A percentile compares a stretch with the other conserved stretches of the same genome.
Evolutionary conservation across 2,888 invertebrate genomes (phyloP).

Genomic region (Yponomeuta evonymella): DNA sequence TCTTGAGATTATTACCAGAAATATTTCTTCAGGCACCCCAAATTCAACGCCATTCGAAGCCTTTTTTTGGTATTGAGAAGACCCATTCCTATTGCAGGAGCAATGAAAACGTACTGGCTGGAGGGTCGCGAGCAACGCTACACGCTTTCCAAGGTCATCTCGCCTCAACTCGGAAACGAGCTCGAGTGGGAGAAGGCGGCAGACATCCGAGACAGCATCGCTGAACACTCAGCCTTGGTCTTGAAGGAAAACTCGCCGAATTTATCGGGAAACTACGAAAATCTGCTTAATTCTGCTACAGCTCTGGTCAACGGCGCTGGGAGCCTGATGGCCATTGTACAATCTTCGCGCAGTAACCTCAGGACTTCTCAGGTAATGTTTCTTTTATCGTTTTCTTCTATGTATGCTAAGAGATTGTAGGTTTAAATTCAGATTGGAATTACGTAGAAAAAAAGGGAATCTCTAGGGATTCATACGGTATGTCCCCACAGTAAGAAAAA

Average conservation of each 20-base stretch:
- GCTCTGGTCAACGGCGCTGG: neutral
- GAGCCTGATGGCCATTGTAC: conserved; percentile 5
- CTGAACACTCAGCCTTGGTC: conserved; percentile 55
- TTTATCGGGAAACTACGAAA: conserved; percentile 16
- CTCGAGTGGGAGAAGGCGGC: conserved; percentile 67
- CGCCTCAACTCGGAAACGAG: conserved; percentile 58
- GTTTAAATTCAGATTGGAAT: no score
- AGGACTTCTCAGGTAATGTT: no score
- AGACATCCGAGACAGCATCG: conserved; percentile 63
- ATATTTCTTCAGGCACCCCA: no score
- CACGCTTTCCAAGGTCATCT: conserved; percentile 64
- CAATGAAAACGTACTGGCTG: conserved; percentile 94
- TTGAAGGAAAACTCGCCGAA: conserved; percentile 11
- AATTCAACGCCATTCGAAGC: neutral
- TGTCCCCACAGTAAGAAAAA: no score
- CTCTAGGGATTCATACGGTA: no score
- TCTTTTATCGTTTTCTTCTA: no score
- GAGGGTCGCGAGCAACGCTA: conserved; percentile 82
- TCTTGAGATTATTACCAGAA: no score
- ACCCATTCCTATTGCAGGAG: conserved; percentile 60
- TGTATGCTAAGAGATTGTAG: no score
- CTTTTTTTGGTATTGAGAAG: neutral
- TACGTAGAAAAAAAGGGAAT: no score
- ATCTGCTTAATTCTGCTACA: neutral
- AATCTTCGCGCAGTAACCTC: no score